Evolutionary conservation across 2,888 invertebrate species (phyloP), one percentile per base, ranked within the genome.

Genomic region (Ochropleura leucogaster): DNA sequence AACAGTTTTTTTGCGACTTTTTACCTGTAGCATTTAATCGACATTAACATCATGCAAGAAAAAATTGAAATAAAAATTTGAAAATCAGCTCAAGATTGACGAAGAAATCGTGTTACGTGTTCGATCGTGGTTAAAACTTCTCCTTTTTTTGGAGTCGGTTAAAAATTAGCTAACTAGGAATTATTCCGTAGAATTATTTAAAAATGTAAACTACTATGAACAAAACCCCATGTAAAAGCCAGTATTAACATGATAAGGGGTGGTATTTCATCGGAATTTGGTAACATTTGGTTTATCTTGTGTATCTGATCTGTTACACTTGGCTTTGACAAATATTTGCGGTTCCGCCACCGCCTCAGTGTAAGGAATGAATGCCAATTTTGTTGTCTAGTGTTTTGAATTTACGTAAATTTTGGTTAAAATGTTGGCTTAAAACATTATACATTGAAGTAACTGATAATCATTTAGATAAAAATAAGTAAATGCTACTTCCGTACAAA

Each of bases 221-320:
- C 40, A 59, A 40, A 59, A 40, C 59, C 40, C 30, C 16, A 16
- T 40, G 59, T 8, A 30, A 59, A 40, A 16, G 16, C 4, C 16
- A 16, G 8, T 59, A 16, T 40, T 40, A 16, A 40, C 40, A 9
- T 40, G 12, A 47, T n/a, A n/a, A 4, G 9, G 67, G 30, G 16
- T 57, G 16, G 9, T 14, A 62, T 70, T 16, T 44, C 30, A 44
- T 7, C 30, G n/a, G 20, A 49, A 70, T 79, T 70, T n/a, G 12
- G 68, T 60, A 8, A 77, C 59, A 68, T 60, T 74, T 77, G 78
- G 71, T 70, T 62, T 70, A 44, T 49, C n/a, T 76, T 57, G 62
- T 79, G 8, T 79, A 63, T 40, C 49, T 72, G 72, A 79, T 57
- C 62, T 42, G 30, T 6, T 44, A 55, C n/a, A 47, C 47, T 79